Evolutionary conservation across 2,888 invertebrate species (phyloP).

Genomic region (Drosophila merina): DNA sequence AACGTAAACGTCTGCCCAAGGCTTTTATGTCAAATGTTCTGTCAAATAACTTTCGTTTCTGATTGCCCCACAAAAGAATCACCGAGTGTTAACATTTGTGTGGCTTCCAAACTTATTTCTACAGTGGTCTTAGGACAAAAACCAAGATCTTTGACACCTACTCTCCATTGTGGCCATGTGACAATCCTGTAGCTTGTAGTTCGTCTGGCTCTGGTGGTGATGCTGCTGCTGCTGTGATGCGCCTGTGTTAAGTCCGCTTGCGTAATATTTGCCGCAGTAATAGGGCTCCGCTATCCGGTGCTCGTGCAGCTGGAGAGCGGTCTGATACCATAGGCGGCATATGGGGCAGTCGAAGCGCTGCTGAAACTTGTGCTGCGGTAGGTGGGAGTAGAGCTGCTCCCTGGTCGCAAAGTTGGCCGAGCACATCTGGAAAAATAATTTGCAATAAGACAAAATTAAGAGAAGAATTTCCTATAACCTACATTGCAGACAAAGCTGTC

Average conservation of each 20-base stretch:
- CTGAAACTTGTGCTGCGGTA: constrained; percentile 79
- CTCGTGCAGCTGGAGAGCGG: constrained; percentile 77
- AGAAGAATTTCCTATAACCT: constrained; percentile 39
- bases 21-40: no score
- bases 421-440: constrained; percentile 65
- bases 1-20: no score
- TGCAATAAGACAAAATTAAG: neutral
- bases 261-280: constrained; percentile 80
- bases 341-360: constrained; percentile 79
- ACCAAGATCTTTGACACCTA: constrained; percentile 28
- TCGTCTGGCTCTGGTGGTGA: constrained; percentile 49
- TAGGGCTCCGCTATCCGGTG: constrained; percentile 80
- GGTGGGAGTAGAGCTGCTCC: constrained; percentile 73
- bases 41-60: no score
- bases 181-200: constrained; percentile 76
- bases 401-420: constrained; percentile 70
- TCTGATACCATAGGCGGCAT: constrained; percentile 80
- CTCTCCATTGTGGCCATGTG: constrained; percentile 76
- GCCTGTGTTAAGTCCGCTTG: constrained; percentile 20
- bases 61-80: no score
- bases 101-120: neutral
- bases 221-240: constrained; percentile 37
- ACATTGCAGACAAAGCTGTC: constrained; percentile 80
- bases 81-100: no score
- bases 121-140: neutral